Conservation (phyloP, 2,797 vertebrate species). For the Babyrousa celebensis region DNA sequence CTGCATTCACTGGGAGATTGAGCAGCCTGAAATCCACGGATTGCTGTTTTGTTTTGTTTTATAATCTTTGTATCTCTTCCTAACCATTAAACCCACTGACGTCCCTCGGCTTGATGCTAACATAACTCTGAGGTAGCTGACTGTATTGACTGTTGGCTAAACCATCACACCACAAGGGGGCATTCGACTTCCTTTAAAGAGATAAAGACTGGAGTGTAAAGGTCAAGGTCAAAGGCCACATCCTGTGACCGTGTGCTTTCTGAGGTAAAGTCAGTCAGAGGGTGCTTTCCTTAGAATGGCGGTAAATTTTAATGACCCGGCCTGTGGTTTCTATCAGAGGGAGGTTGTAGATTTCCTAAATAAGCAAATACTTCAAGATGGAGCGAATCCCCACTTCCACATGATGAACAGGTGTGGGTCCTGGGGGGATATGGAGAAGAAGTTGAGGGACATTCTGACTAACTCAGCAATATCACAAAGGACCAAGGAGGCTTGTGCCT, state of each 20-base stretch:
- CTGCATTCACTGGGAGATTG: not conserved
- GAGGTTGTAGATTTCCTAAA: slow-evolving; percentile 68
- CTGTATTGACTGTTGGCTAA: not conserved
- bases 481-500: slow-evolving; percentile 35
- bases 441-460: not conserved
- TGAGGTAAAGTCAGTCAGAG: not conserved
- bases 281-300: not conserved
- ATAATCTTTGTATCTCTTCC: not conserved
- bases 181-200: not conserved
- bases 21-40: not conserved
- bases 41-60: not conserved
- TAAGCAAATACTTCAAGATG: not conserved
- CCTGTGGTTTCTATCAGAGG: slow-evolving; percentile 40
- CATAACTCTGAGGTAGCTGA: not conserved
- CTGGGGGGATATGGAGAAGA: slow-evolving; percentile 33
- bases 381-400: not conserved
- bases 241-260: not conserved
- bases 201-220: not conserved
- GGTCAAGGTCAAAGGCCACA: not conserved
- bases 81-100: not conserved
- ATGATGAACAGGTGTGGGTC: not conserved
- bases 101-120: not conserved
- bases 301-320: slow-evolving; percentile 1
- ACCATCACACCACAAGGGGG: not conserved
- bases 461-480: not conserved